Evolutionary conservation across 2,888 invertebrate genomes (phyloP), one percentile per base, ranked within the genome.

Genomic region (Poecilobothrus nobilitatus): DNA sequence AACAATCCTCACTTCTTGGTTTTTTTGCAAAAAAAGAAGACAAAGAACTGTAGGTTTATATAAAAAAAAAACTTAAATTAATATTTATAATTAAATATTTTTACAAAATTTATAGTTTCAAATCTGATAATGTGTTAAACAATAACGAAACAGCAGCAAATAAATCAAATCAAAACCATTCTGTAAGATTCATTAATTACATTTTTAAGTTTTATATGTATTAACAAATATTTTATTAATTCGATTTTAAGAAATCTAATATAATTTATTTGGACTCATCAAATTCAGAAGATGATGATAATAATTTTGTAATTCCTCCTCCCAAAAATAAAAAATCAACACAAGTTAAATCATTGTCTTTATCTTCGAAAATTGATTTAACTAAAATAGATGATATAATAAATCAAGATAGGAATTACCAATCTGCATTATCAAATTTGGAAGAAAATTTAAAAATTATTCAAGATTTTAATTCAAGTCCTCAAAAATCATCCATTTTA

Each of bases 341-440:
- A 2, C 22, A 12, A 22, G 18, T 63, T 33, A 64, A 64, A 33
- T 12, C 10, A 65, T 27, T 27, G 5, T 18, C n/a, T 65, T 6
- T 20, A 34, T 12, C 12, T 1, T 20, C 7, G 5, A 12, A 63
- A 10, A 63, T 15, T 63, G 22, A 63, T 22, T 63, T 22, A 10
- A 15, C 22, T 21, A 22, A 64, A 1, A 75, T 79, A 12, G 78
- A 79, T 69, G 74, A 76, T 22, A 64, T 74, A 5, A 71, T 78
- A 1, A 70, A 74, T 41, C 72, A 74, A 65, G 76, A 78, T 75
- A 70, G 72, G 8, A 71, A 71, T 2, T 80, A 80, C 70, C 74
- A 77, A 67, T 74, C 73, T 2, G 77, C 79, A 0, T 67, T 78
- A 61, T 74, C 76, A 3, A 33, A 34, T n/a, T 37, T 65, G n/a